phyloP scores from a whole-genome alignment of 1,140 invertebrate genomes.

The Zaprionus ghesquierei region DNA sequence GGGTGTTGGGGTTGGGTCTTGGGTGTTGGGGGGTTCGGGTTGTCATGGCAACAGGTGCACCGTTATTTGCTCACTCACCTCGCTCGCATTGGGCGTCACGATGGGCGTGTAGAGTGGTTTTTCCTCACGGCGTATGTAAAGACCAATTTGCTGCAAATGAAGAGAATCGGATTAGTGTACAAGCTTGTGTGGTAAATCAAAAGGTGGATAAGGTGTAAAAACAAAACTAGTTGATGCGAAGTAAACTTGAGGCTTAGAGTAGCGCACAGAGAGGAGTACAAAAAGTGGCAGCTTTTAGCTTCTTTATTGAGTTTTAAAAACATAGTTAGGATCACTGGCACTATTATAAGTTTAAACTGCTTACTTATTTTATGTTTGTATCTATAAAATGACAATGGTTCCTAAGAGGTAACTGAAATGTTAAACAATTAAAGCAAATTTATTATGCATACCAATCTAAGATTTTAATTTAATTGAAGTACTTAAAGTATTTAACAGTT shows the following conservation, averaged over 20 bases:
- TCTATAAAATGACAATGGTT: too few relatives aligned
- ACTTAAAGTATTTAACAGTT: too few relatives aligned
- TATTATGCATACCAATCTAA: too few relatives aligned
- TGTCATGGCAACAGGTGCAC: background rate
- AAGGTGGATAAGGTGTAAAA: background rate
- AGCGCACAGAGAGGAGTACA: background rate
- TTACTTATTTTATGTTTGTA: too few relatives aligned
- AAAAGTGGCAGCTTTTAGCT: too few relatives aligned
- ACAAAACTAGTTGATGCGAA: background rate
- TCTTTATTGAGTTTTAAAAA: too few relatives aligned
- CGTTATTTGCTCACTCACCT: slow-evolving; percentile 50
- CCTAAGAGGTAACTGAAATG: too few relatives aligned
- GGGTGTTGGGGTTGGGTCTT: slow-evolving; percentile 6
- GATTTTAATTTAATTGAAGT: too few relatives aligned
- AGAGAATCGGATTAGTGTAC: background rate
- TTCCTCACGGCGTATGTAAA: slow-evolving; percentile 72
- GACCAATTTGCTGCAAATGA: slow-evolving; percentile 68
- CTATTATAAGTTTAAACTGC: too few relatives aligned
- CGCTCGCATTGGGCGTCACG: slow-evolving; percentile 67
- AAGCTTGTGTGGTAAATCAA: background rate
- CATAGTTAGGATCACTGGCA: too few relatives aligned
- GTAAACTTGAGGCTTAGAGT: background rate
- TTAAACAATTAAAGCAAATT: too few relatives aligned
- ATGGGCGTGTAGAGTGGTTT: slow-evolving; percentile 69
- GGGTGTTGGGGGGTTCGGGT: background rate